phyloP scores from a whole-genome alignment of 2,113 vertebrate genomes.

The Paradisaea rubra region DNA sequence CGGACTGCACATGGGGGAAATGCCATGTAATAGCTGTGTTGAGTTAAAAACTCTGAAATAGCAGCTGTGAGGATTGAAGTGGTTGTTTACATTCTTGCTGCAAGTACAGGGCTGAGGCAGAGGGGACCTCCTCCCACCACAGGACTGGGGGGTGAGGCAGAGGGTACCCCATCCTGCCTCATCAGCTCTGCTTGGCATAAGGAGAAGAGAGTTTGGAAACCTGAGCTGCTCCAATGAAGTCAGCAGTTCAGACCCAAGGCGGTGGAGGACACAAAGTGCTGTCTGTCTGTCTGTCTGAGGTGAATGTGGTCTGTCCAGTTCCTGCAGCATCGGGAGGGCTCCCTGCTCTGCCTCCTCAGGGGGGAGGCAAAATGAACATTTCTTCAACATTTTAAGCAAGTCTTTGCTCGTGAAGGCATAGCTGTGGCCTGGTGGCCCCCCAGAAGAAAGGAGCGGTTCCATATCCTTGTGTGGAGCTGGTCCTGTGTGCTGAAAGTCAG shows the following conservation, averaged over 20 bases:
- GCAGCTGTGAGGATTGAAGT: background rate
- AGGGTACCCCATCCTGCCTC: background rate
- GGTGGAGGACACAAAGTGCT: background rate
- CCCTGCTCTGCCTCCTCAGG: background rate
- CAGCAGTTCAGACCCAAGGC: background rate
- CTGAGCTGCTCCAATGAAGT: background rate
- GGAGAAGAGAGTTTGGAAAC: background rate
- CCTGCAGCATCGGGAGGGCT: background rate
- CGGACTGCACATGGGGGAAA: rapidly evolving
- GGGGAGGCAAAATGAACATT: background rate
- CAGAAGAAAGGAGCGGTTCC: background rate
- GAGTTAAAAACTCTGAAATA: background rate
- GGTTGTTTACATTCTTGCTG: background rate
- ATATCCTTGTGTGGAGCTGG: background rate
- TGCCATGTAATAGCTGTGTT: rapidly evolving
- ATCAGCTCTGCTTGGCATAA: background rate
- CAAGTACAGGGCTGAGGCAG: background rate
- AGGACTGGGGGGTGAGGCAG: background rate
- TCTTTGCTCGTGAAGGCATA: rapidly evolving
- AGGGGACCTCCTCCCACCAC: background rate
- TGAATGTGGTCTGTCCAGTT: background rate
- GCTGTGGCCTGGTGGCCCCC: rapidly evolving
- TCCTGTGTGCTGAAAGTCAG: background rate
- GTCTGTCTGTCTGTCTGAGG: background rate
- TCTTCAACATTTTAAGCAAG: rapidly evolving